Evolutionary conservation across 2,888 invertebrate genomes (phyloP).

Genomic region (Rapana venosa): DNA sequence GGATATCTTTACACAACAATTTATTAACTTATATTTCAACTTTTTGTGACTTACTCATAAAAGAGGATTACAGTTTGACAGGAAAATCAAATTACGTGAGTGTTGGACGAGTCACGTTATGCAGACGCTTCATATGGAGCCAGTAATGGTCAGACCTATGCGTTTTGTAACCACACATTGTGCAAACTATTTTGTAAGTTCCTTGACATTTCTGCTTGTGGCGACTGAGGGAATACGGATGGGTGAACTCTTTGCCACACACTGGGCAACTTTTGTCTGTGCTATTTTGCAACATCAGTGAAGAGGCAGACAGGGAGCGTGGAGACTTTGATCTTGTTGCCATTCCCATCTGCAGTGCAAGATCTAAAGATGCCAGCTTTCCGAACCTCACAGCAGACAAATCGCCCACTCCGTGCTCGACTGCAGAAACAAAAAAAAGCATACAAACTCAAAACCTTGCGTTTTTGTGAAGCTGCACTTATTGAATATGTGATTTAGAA

Average conservation of each 20-base stretch:
- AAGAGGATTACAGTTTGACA: too few relatives aligned
- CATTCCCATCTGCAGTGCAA: constrained; percentile 12
- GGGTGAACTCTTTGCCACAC: constrained; percentile 33
- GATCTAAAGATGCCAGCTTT: constrained; percentile 8
- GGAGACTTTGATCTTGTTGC: constrained; percentile 1
- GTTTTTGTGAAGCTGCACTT: not conserved
- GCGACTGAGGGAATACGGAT: constrained; percentile 29
- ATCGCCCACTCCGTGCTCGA: not conserved
- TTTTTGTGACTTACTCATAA: not conserved
- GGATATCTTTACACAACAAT: too few relatives aligned
- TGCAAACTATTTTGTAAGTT: constrained; percentile 18
- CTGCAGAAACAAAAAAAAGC: constrained; percentile 18
- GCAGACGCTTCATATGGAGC: constrained; percentile 37
- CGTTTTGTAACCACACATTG: constrained; percentile 27
- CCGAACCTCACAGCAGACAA: not conserved
- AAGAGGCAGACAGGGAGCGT: not conserved
- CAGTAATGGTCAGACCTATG: constrained; percentile 31
- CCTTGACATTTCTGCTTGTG: constrained; percentile 35
- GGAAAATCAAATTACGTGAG: not conserved
- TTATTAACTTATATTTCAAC: not conserved
- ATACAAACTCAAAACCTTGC: not conserved
- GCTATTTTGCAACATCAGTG: not conserved
- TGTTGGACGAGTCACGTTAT: constrained; percentile 7
- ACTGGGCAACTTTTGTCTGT: constrained; percentile 13
- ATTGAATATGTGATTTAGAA: too few relatives aligned